Evolutionary conservation across 2,797 vertebrate genomes (phyloP).

Genomic region (Chrosomus eos): DNA sequence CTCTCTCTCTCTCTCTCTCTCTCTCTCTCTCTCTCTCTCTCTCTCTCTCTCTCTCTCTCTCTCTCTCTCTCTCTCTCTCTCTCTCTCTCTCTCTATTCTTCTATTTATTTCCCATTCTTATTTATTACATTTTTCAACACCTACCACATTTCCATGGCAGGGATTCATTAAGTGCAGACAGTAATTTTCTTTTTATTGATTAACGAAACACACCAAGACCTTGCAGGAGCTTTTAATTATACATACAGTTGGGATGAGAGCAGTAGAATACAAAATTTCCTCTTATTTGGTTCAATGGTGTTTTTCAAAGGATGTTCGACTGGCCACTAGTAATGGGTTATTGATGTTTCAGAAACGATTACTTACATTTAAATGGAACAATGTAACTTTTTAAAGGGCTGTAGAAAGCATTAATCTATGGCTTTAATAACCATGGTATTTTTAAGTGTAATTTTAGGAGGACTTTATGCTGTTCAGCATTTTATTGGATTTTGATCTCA

Average conservation of each 20-base stretch:
- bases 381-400: neutral
- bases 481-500: neutral
- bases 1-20: too few relatives aligned
- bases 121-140: constrained; percentile 59
- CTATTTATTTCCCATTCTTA: constrained; percentile 48
- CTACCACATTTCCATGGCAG: constrained; percentile 65
- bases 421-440: neutral
- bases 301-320: constrained; percentile 12
- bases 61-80: neutral
- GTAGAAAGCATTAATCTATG: neutral
- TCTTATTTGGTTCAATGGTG: neutral
- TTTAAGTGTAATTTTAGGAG: neutral
- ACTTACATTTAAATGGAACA: constrained; percentile 1
- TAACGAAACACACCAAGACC: constrained; percentile 59
- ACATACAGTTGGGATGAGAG: constrained; percentile 30
- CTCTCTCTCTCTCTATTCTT: neutral
- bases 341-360: constrained; percentile 35
- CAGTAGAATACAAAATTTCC: constrained; percentile 18
- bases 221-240: constrained; percentile 70
- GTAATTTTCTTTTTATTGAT: constrained; percentile 73
- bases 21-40: neutral
- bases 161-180: constrained; percentile 65
- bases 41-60: too few relatives aligned
- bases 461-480: neutral
- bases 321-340: constrained; percentile 3